Evolutionary conservation across 2,113 vertebrate species (phyloP).

Genomic region (Pycnonotus jocosus): DNA sequence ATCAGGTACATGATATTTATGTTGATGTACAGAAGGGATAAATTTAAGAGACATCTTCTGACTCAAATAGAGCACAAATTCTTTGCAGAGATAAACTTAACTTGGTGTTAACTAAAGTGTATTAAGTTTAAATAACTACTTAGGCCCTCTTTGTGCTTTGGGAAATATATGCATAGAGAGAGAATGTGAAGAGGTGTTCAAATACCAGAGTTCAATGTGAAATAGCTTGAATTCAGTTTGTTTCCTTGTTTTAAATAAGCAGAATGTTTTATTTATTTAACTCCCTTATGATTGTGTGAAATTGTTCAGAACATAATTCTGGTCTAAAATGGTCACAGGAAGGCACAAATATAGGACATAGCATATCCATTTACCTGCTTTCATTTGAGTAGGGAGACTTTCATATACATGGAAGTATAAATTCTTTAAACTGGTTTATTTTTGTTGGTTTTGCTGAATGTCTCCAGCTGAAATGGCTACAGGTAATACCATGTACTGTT

Average conservation of each 20-base stretch:
- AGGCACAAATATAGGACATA: background rate
- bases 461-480: background rate
- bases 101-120: fast-evolving
- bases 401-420: background rate
- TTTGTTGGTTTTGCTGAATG: background rate
- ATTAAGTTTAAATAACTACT: background rate
- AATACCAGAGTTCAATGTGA: background rate
- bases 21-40: background rate
- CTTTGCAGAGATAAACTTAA: background rate
- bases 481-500: background rate
- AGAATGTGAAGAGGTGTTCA: background rate
- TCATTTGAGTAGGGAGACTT: fast-evolving
- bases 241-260: background rate
- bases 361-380: background rate
- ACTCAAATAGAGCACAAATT: background rate
- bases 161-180: background rate
- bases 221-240: background rate
- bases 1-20: background rate
- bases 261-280: background rate
- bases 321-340: background rate
- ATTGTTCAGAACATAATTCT: background rate
- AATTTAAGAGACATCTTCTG: background rate
- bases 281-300: background rate
- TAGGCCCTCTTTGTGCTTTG: background rate
- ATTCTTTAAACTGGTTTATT: background rate